phyloP scores from a whole-genome alignment of 2,113 vertebrate species.

The Carlito syrichta region DNA sequence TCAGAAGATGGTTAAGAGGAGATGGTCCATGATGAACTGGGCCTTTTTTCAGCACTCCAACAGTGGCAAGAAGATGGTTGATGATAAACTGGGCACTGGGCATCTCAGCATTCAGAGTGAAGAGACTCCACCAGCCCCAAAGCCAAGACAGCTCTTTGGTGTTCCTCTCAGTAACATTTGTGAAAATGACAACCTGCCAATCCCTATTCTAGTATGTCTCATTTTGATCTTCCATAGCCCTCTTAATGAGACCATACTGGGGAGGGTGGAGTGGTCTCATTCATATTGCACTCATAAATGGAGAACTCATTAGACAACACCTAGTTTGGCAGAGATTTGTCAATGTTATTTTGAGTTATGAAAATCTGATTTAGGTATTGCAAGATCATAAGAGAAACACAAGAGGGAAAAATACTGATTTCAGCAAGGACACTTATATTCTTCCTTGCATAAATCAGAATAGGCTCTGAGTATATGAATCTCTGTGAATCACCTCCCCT shows the following conservation, averaged over 20 bases:
- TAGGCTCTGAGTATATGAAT: neutral
- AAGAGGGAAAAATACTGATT: neutral
- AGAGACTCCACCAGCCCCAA: slow-evolving; percentile 79
- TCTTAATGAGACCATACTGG: neutral
- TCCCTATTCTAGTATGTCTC: slow-evolving; percentile 88
- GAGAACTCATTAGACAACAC: neutral
- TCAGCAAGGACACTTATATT: neutral
- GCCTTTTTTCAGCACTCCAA: slow-evolving; percentile 87
- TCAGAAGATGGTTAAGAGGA: slow-evolving; percentile 87
- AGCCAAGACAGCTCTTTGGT: slow-evolving; percentile 87
- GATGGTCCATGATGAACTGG: slow-evolving; percentile 89
- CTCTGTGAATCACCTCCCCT: neutral
- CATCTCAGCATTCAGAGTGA: too few species aligned
- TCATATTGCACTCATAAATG: neutral
- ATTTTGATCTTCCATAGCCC: too few species aligned
- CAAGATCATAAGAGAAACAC: neutral
- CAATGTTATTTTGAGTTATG: neutral
- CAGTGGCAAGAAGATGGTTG: slow-evolving; percentile 82
- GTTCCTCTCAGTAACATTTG: slow-evolving; percentile 85
- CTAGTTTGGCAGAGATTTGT: neutral
- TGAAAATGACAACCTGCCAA: slow-evolving; percentile 86
- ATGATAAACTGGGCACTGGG: slow-evolving; percentile 79
- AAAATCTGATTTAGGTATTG: neutral
- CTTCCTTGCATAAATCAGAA: neutral
- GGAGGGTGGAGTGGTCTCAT: neutral